Base-by-base conservation (phyloP, 2,888 invertebrate species). In the Hirtodrosophila cameraria region DNA sequence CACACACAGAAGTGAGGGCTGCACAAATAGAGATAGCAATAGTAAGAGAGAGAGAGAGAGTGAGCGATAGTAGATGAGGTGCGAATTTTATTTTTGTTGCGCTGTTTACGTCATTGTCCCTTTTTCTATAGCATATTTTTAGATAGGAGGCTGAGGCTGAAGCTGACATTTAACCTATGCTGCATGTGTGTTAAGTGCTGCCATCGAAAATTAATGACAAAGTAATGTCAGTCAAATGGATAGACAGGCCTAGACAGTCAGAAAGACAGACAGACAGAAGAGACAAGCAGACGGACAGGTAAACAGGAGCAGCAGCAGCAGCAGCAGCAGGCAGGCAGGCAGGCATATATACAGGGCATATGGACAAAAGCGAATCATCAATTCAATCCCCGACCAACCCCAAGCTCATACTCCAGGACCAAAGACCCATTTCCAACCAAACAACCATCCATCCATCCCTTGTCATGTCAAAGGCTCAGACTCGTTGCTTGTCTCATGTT, bases 181-280 rank as follows among this genome's bases (percentile, higher is more conserved):
- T 59, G 68, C 67, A 69, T 68, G 75, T 78, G 75, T 70, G 83
- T 76, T 85, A 87, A 85, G 83, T 83, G 83, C 77, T 77, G 72
- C 77, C 82, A 73, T 82, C 73, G 82, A 86, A 88, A 88, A 89
- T 88, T 88, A 89, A 89, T 89, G 88, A 83, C 86, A 88, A 88
- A 88, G 87, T 87, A 88, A 88, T 89, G 90, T 87, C 90, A 81
- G 85, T 87, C 90, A 86, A 82, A 76, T 52, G 68, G 75, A 86
- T 75, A 80, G 83, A 86, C 86, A 85, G 59, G 54, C 59, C 43
- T 12, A 64, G 57, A 55, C 55, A 48, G 41, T 57, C 53, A 39
- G 23, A 41, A 27, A 58, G 61, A 54, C 73, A 69, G 62, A 38
- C 59, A 20, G 13, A 20, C 23, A 6, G 23, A 23, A 11, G 25